phyloP scores from a whole-genome alignment of 1,140 invertebrate species.

The Nasonia longicornis region DNA sequence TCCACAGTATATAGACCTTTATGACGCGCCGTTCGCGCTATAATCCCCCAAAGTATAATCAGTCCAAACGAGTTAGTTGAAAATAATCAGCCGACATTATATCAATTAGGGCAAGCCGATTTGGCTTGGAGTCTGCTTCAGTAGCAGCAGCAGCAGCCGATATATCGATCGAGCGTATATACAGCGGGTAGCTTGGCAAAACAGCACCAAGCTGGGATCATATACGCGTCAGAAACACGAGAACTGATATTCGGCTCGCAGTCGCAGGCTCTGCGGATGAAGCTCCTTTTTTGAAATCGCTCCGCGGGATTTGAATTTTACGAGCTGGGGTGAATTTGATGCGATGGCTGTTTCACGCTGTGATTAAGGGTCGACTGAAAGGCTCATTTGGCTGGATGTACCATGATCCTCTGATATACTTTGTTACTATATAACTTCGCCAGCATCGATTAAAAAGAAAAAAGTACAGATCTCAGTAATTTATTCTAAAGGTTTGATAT shows the following conservation, averaged over 20 bases:
- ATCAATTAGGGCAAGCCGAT: slow-evolving; percentile 26
- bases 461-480: too few species aligned
- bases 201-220: not conserved
- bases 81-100: slow-evolving; percentile 35
- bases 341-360: too few species aligned
- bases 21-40: not conserved
- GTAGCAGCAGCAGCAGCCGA: not conserved
- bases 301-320: not conserved
- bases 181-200: not conserved
- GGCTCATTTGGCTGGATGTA: too few species aligned
- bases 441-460: too few species aligned
- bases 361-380: too few species aligned
- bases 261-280: too few species aligned
- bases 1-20: not conserved
- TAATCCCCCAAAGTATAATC: slow-evolving; percentile 32
- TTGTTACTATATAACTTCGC: too few species aligned
- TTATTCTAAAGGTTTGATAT: too few species aligned
- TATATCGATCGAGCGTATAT: slow-evolving; percentile 5
- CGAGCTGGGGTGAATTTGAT: too few species aligned
- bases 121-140: not conserved
- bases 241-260: not conserved
- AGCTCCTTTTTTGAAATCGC: not conserved
- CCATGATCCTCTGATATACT: too few species aligned
- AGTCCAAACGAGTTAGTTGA: slow-evolving; percentile 28
- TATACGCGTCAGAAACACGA: not conserved